Evolutionary conservation across 1,140 invertebrate species (phyloP).

Genomic region (Penaeus vannamei): DNA sequence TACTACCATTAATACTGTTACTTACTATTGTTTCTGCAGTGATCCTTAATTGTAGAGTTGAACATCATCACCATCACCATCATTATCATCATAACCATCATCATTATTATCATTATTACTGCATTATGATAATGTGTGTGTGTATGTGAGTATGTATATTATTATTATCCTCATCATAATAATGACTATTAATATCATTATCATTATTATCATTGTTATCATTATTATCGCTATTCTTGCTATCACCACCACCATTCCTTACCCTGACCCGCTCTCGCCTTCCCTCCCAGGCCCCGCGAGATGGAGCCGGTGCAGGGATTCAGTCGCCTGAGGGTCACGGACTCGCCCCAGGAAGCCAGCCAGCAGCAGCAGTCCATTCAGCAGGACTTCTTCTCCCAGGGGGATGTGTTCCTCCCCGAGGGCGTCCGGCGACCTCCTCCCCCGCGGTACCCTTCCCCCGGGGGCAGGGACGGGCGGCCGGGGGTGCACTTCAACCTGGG

Average conservation of each 20-base stretch:
- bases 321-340: constrained; percentile 49
- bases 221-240: neutral
- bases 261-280: neutral
- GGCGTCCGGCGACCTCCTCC: neutral
- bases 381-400: neutral
- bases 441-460: neutral
- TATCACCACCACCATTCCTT: neutral
- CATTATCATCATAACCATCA: too few species aligned
- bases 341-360: constrained; percentile 25
- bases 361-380: neutral
- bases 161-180: too few species aligned
- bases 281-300: neutral
- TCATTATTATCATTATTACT: too few species aligned
- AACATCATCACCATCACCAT: too few species aligned
- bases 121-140: too few species aligned
- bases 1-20: too few species aligned
- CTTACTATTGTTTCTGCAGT: too few species aligned
- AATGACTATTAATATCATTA: too few species aligned
- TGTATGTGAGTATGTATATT: too few species aligned
- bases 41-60: too few species aligned
- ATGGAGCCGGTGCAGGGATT: constrained; percentile 50
- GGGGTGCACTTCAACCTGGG: too few species aligned
- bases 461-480: too few species aligned
- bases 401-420: neutral
- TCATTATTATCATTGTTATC: neutral